Evolutionary conservation across 2,113 vertebrate genomes (phyloP).

Genomic region (Rhadina sibilatrix): DNA sequence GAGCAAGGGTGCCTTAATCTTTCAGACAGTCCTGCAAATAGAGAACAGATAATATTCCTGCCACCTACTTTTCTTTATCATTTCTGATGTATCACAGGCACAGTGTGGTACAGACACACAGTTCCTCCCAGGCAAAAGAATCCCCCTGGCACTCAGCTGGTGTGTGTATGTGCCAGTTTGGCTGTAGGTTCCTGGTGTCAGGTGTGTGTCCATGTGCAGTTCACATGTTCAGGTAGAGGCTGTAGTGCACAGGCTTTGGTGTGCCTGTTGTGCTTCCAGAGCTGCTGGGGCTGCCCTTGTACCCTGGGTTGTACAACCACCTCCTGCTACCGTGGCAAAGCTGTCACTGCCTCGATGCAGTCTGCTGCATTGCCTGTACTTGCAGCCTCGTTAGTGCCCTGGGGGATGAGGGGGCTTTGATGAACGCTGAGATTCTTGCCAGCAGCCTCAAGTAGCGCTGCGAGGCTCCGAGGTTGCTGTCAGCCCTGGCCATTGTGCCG

Average conservation of each 20-base stretch:
- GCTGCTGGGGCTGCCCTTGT: background rate
- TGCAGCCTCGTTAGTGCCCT: background rate
- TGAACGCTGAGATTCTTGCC: background rate
- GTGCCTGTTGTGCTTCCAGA: background rate
- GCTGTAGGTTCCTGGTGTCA: background rate
- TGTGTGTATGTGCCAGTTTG: background rate
- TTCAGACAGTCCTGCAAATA: background rate
- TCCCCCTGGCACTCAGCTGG: background rate
- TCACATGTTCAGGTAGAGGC: fast-evolving
- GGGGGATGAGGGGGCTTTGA: background rate
- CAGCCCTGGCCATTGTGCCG: background rate
- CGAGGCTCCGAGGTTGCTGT: background rate
- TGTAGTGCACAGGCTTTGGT: background rate
- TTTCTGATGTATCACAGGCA: background rate
- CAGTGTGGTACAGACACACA: background rate
- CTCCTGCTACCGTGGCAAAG: background rate
- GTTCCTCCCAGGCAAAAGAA: background rate
- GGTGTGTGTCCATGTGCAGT: background rate
- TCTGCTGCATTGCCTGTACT: background rate
- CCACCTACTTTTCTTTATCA: background rate
- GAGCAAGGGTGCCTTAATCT: background rate
- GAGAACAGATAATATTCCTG: background rate
- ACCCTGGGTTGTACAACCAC: background rate
- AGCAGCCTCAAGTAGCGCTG: background rate
- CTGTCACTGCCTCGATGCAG: background rate